Evolutionary conservation across 2,113 vertebrate species (phyloP).

Genomic region (Shinisaurus crocodilurus): DNA sequence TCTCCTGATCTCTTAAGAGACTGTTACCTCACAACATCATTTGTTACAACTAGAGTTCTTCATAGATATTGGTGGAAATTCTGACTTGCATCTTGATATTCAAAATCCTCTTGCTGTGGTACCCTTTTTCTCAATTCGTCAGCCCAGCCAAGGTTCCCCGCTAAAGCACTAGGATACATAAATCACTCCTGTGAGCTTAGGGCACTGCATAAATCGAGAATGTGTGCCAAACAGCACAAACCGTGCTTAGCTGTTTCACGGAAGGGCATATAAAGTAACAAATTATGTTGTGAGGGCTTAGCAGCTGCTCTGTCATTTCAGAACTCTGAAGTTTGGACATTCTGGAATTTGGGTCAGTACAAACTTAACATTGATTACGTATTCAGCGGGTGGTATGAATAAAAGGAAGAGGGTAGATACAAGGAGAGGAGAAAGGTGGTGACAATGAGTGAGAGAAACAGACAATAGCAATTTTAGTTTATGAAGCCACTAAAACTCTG

Average conservation of each 20-base stretch:
- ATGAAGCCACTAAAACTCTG: background rate
- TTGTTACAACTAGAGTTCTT: background rate
- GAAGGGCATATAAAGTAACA: background rate
- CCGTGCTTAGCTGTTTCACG: accelerated
- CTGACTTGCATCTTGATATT: accelerated
- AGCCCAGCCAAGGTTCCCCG: background rate
- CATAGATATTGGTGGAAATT: background rate
- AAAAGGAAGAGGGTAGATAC: background rate
- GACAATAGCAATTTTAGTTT: background rate
- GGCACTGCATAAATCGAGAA: accelerated
- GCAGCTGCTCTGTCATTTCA: background rate
- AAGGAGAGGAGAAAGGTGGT: background rate
- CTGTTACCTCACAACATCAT: background rate
- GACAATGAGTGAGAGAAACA: background rate
- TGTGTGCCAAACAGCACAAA: background rate
- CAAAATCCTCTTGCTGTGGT: accelerated
- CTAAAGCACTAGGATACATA: background rate
- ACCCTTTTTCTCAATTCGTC: background rate
- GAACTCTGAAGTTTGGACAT: background rate
- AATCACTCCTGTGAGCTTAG: background rate
- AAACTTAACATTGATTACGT: background rate
- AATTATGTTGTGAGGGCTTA: accelerated
- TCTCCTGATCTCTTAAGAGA: background rate
- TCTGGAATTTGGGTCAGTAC: background rate
- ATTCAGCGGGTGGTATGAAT: background rate